A percentile compares a stretch with the other conserved stretches of the same genome.
Conservation (phyloP, 1,140 invertebrate genomes). For the Drosophila mayri region DNA sequence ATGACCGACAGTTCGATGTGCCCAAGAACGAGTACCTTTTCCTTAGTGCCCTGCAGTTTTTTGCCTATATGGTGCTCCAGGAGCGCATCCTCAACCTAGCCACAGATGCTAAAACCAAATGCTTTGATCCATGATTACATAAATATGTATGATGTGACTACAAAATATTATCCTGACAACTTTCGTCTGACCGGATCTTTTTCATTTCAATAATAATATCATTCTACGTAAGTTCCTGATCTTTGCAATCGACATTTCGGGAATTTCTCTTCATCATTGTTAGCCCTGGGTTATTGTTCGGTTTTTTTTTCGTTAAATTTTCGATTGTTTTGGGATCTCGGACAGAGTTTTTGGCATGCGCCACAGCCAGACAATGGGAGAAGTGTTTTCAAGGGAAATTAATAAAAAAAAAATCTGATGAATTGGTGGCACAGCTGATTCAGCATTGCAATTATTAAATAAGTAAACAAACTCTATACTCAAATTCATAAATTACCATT, state of each 20-base stretch:
- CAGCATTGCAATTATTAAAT: constrained; percentile 5
- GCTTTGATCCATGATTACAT: too few species aligned
- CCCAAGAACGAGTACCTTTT: constrained; percentile 67
- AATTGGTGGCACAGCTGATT: constrained; percentile 20
- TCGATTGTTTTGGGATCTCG: constrained; percentile 1
- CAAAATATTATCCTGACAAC: background rate
- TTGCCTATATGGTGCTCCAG: constrained; percentile 66
- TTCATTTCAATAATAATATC: background rate
- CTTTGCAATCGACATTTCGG: background rate
- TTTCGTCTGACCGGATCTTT: background rate
- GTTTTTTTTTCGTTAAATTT: constrained; percentile 4
- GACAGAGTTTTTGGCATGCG: constrained; percentile 35
- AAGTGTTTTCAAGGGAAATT: constrained; percentile 3
- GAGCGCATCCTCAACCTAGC: constrained; percentile 45
- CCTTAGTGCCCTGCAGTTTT: constrained; percentile 62
- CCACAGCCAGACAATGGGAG: constrained; percentile 21
- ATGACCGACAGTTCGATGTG: constrained; percentile 69
- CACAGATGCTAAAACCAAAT: background rate
- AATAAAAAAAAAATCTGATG: constrained; percentile 33
- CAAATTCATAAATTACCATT: background rate
- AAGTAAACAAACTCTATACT: background rate
- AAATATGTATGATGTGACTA: too few species aligned
- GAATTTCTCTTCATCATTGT: background rate
- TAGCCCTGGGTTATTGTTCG: background rate
- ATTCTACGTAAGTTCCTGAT: background rate